These are phyloP conservation scores for Eustalomyia histrio DNA, from an alignment of 2,888 invertebrate species.

Conservation along the genomic window DNA sequence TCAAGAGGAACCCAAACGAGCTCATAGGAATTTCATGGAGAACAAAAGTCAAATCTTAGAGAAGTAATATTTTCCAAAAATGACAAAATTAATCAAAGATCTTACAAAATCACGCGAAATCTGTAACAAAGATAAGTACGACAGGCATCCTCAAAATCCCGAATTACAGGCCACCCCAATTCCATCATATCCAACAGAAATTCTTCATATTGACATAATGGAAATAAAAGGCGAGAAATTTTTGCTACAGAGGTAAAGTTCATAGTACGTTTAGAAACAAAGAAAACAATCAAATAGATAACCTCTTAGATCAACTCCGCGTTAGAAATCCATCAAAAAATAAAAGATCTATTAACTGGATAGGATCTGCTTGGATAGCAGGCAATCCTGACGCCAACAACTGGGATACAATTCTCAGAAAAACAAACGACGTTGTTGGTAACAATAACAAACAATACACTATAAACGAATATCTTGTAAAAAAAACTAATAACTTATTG, in stretches of 20 bases:
- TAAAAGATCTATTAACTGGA: constrained; percentile 42
- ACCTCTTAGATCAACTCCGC: too few relatives aligned
- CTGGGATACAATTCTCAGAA: constrained; percentile 24
- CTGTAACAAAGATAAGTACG: constrained; percentile 33
- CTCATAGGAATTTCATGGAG: constrained; percentile 33
- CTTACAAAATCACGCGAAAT: constrained; percentile 15
- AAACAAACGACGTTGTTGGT: background rate
- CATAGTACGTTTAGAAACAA: background rate
- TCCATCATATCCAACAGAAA: constrained; percentile 36
- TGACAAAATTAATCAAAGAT: constrained; percentile 43
- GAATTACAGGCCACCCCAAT: constrained; percentile 36
- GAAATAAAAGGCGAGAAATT: constrained; percentile 21
- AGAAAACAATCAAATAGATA: too few relatives aligned
- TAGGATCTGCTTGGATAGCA: constrained; percentile 44
- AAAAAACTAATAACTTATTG: constrained; percentile 20
- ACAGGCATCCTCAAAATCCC: constrained; percentile 27
- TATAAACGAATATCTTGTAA: constrained; percentile 30
- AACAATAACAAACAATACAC: constrained; percentile 38
- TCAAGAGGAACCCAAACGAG: constrained; percentile 37
- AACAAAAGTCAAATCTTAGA: constrained; percentile 50
- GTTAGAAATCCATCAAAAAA: background rate
- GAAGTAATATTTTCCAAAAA: constrained; percentile 45
- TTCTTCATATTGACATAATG: constrained; percentile 31
- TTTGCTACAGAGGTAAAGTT: constrained; percentile 4
- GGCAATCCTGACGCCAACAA: constrained; percentile 30